Base-by-base conservation (phyloP, 2,113 vertebrate genomes). In the Chrysemys picta region DNA sequence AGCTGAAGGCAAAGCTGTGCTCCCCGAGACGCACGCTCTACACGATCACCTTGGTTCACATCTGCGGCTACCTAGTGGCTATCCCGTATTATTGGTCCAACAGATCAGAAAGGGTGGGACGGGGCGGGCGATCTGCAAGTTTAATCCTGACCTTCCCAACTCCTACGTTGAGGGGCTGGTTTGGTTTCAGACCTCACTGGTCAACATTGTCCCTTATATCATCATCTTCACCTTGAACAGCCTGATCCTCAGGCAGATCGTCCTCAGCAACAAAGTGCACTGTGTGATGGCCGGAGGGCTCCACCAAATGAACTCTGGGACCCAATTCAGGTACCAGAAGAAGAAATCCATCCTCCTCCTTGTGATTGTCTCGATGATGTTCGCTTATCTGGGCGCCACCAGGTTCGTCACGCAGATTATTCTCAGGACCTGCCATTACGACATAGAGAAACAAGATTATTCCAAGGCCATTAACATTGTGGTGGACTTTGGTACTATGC, bases 51-150 rank as follows among this genome's bases (percentile, higher is more conserved):
- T 11, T 90, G 13, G 85, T 97, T 27, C 98, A 96, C 21, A 3
- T 95, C 62, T 93, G 95, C 29, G 95, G 95, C 89, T 90, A 97
- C 52, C 25, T 97, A 27, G 85, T 96, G 79, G 97, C 98, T 8
- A 87, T 98, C 87, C 97, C 97, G 4, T 93, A 98, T 83, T 97
- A 96, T 83, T 98, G 98, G 98, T 95, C 97, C 16, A 98, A 98
- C 47, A 69, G 90, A 31, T 98, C 98, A 21, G 89, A 91, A 54
- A 57, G 84, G 38, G 49, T 82, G 80, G 21, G 47, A 94, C 85
- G 8, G 93, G 56, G 22, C 17, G 8, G 14, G 93, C 94, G 56
- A 54, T 49, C 49, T 98, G 98, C 21, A 72, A 98, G 17, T 97
- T 98, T 84, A 96, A 96, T 7, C 85, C 56, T 25, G 78, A 97